A percentile compares a stretch with the other conserved stretches of the same genome.
Evolutionary conservation across 2,888 invertebrate species (phyloP).

Genomic region (Lysandra bellargus): DNA sequence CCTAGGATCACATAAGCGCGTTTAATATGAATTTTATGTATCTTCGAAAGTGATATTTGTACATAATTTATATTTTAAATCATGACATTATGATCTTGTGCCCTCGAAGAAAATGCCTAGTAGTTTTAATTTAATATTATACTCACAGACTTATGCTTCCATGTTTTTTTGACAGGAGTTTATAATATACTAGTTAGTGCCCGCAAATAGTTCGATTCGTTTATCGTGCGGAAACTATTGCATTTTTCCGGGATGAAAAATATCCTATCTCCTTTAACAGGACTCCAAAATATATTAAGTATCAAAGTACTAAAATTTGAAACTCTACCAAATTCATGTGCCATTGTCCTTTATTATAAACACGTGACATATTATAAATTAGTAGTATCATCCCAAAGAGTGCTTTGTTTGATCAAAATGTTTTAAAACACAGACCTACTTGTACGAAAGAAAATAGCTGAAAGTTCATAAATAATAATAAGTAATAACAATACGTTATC

Average conservation of each 20-base stretch:
- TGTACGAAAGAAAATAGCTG: background rate
- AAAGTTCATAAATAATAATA: background rate
- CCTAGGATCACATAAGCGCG: background rate
- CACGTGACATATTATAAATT: background rate
- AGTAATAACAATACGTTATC: background rate
- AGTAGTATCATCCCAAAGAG: background rate
- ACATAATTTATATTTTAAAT: background rate
- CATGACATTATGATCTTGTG: background rate
- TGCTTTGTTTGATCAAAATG: background rate
- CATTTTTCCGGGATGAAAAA: too few species aligned
- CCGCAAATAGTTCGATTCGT: too few species aligned
- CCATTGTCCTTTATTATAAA: too few species aligned
- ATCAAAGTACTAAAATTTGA: too few species aligned
- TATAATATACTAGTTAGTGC: too few species aligned
- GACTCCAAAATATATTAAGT: too few species aligned
- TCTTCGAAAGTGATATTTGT: conserved; percentile 1
- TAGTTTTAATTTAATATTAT: background rate
- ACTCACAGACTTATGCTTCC: too few species aligned
- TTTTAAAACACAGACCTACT: background rate
- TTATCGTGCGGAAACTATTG: too few species aligned
- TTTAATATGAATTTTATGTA: background rate
- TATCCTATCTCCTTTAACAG: too few species aligned
- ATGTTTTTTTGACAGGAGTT: too few species aligned
- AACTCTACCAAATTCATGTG: too few species aligned
- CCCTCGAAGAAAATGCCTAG: background rate